These are phyloP conservation scores for Hirtodrosophila duncani DNA, from an alignment of 2,888 invertebrate genomes.

Conservation along the genomic window DNA sequence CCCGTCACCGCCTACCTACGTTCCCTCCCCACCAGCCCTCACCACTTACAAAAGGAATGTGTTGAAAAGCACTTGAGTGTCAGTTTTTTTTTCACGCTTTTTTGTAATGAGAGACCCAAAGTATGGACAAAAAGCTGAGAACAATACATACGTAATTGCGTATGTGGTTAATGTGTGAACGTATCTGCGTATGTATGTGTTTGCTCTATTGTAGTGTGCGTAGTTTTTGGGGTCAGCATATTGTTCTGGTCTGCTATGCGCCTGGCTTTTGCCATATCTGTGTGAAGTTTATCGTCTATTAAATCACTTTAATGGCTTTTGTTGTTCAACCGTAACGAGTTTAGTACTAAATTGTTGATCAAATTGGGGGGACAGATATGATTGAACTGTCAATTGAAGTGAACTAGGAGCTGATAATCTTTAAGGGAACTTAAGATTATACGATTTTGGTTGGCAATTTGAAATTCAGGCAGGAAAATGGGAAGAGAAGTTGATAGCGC, in stretches of 20 bases:
- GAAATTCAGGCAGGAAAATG: no score
- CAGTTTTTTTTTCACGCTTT: slow-evolving; percentile 36
- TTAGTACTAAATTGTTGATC: slow-evolving; percentile 11
- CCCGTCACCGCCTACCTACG: neutral
- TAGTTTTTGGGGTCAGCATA: slow-evolving; percentile 43
- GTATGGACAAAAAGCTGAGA: slow-evolving; percentile 46
- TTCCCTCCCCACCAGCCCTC: neutral
- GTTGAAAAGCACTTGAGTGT: slow-evolving; percentile 61
- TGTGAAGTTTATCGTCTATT: slow-evolving; percentile 60
- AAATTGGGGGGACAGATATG: slow-evolving; percentile 4
- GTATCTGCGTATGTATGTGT: slow-evolving; percentile 13
- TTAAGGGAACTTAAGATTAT: no score
- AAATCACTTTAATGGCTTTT: slow-evolving; percentile 66
- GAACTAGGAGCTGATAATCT: no score
- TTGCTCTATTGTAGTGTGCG: slow-evolving; percentile 45
- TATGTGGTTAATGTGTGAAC: slow-evolving; percentile 45
- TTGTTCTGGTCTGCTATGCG: no score
- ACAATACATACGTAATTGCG: slow-evolving; percentile 65
- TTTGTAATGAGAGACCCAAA: slow-evolving; percentile 41
- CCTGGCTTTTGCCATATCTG: slow-evolving; percentile 32
- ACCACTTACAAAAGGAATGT: slow-evolving; percentile 25
- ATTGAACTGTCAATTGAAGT: slow-evolving; percentile 11
- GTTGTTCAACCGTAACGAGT: slow-evolving; percentile 21
- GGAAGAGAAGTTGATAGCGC: no score
- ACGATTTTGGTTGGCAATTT: no score